A percentile compares a stretch with the other conserved stretches of the same genome.
Conservation (phyloP, 2,888 invertebrate species). For the Orthosia incerta region DNA sequence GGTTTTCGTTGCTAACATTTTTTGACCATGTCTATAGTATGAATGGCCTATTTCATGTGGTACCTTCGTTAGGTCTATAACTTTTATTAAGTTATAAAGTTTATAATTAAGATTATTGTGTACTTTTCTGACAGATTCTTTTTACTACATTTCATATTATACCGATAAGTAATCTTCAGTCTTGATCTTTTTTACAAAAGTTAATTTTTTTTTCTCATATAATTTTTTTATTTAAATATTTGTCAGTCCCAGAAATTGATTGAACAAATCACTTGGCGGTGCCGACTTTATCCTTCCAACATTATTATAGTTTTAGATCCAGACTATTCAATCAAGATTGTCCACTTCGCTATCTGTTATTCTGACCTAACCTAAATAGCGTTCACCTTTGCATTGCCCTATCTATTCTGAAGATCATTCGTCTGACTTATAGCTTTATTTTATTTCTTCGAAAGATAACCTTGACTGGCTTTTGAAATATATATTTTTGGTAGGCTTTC, state of each 20-base stretch:
- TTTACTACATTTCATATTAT: no score
- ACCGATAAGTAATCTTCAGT: no score
- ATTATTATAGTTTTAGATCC: background rate
- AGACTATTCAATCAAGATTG: background rate
- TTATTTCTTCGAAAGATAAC: constrained; percentile 13
- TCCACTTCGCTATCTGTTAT: background rate
- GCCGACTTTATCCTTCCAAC: background rate
- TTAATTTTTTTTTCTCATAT: no score
- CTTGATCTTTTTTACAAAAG: no score
- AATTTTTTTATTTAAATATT: no score
- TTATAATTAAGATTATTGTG: background rate
- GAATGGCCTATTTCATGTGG: background rate
- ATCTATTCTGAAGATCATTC: constrained; percentile 13
- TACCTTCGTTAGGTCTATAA: background rate
- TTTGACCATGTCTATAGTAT: background rate
- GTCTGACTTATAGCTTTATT: constrained; percentile 6
- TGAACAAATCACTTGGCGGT: background rate
- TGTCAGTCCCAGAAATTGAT: background rate
- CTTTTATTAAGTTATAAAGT: background rate
- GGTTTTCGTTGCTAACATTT: background rate
- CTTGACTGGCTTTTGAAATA: background rate
- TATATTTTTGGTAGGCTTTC: background rate
- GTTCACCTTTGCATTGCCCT: background rate
- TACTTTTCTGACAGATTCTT: background rate
- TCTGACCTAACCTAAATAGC: constrained; percentile 7